Conservation (phyloP, 1,140 invertebrate genomes). For the Drosophila ficusphila region DNA sequence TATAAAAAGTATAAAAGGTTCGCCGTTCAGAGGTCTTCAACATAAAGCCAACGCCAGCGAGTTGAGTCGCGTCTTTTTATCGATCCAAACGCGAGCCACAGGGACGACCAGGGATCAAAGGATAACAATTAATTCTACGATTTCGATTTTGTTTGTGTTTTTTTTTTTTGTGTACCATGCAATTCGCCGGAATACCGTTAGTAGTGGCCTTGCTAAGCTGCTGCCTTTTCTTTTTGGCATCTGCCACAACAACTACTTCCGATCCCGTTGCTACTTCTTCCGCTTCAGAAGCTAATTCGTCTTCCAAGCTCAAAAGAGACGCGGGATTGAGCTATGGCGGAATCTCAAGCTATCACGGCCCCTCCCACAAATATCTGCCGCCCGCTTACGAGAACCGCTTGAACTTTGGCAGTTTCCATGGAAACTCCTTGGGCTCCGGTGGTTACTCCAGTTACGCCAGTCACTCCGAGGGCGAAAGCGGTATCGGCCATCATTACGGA, state of each 20-base stretch:
- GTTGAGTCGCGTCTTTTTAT: constrained; percentile 25
- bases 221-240: neutral
- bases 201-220: constrained; percentile 11
- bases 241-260: neutral
- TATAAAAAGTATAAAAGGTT: constrained; percentile 73
- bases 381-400: constrained; percentile 31
- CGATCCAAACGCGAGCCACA: neutral
- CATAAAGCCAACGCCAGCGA: constrained; percentile 48
- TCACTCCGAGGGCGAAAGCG: constrained; percentile 13
- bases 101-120: constrained; percentile 12
- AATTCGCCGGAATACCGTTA: constrained; percentile 17
- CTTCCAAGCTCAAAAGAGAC: constrained; percentile 15
- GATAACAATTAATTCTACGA: constrained; percentile 19
- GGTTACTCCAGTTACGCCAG: constrained; percentile 19
- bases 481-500: constrained; percentile 56
- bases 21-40: constrained; percentile 67
- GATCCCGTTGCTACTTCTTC: neutral
- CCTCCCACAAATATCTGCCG: constrained; percentile 70
- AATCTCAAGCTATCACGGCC: constrained; percentile 56
- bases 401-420: constrained; percentile 29
- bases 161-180: constrained; percentile 9
- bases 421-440: constrained; percentile 13
- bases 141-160: constrained; percentile 25
- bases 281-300: neutral
- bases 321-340: constrained; percentile 10